Conservation (phyloP, 2,888 invertebrate genomes). For the Leucophora obtusa region DNA sequence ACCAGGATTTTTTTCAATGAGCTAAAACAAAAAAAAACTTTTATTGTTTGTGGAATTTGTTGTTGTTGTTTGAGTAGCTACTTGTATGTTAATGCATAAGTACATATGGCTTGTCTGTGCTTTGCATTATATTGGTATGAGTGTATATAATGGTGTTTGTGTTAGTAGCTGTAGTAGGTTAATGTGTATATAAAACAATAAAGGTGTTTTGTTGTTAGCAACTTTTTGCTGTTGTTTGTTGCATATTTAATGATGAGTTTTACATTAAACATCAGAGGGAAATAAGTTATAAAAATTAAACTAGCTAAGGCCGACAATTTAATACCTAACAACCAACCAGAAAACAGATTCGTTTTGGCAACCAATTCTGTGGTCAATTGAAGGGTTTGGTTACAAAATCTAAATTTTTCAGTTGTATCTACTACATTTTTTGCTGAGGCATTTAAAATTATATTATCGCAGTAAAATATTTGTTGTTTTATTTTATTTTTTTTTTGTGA, state of each 20-base stretch:
- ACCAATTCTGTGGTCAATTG: too few species aligned
- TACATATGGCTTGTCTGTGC: constrained; percentile 7
- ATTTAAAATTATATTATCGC: too few species aligned
- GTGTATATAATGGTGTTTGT: constrained; percentile 10
- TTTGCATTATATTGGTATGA: neutral
- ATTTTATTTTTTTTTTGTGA: too few species aligned
- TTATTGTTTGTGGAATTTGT: constrained; percentile 14
- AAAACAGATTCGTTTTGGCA: too few species aligned
- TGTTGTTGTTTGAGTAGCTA: constrained; percentile 31
- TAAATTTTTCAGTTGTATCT: too few species aligned
- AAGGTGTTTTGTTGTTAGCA: constrained; percentile 59
- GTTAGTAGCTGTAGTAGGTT: constrained; percentile 37
- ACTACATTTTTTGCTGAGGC: too few species aligned
- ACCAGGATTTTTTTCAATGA: constrained; percentile 45
- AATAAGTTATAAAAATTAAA: neutral
- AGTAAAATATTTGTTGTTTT: too few species aligned
- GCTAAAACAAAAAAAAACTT: constrained; percentile 6
- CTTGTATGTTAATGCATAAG: constrained; percentile 2
- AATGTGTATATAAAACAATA: constrained; percentile 54
- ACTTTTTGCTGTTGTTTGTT: constrained; percentile 49
- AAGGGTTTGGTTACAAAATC: too few species aligned
- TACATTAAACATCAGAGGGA: neutral
- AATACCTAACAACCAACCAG: too few species aligned
- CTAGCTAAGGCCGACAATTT: neutral
- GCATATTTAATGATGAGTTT: constrained; percentile 54